A percentile compares a stretch with the other conserved stretches of the same genome.
Evolutionary conservation across 2,113 vertebrate genomes (phyloP).

Genomic region (Coptodon rendalli): DNA sequence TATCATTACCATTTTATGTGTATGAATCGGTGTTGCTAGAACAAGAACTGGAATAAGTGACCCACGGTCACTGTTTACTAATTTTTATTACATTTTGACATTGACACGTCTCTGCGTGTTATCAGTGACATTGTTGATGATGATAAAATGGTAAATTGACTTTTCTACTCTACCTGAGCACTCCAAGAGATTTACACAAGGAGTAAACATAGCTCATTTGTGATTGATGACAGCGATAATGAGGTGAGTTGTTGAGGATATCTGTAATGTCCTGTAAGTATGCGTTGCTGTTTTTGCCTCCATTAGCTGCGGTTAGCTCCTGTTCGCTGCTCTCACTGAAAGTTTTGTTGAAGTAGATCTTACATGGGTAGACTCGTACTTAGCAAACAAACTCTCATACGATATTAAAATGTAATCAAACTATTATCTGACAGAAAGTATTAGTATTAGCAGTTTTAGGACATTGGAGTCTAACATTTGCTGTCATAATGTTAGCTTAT

Average conservation of each 20-base stretch:
- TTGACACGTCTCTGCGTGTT: background rate
- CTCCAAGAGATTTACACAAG: background rate
- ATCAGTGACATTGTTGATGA: background rate
- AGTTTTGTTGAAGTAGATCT: background rate
- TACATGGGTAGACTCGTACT: background rate
- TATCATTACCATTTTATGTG: background rate
- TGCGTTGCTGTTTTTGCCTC: background rate
- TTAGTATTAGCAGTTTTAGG: background rate
- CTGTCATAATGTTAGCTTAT: accelerated
- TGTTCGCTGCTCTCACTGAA: background rate
- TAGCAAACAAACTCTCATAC: background rate
- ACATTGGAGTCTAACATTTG: background rate
- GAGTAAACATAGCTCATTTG: background rate
- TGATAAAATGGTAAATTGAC: background rate
- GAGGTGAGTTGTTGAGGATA: background rate
- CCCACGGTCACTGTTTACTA: background rate
- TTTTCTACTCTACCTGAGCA: background rate
- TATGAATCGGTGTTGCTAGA: background rate
- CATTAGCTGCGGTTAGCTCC: background rate
- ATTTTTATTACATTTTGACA: background rate
- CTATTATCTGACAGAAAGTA: accelerated
- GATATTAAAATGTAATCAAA: background rate
- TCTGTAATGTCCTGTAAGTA: background rate
- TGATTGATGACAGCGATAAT: background rate
- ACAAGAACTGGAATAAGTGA: background rate